These are phyloP conservation scores for Parnassius smintheus DNA, from an alignment of 2,888 invertebrate species.

Conservation along the genomic window DNA sequence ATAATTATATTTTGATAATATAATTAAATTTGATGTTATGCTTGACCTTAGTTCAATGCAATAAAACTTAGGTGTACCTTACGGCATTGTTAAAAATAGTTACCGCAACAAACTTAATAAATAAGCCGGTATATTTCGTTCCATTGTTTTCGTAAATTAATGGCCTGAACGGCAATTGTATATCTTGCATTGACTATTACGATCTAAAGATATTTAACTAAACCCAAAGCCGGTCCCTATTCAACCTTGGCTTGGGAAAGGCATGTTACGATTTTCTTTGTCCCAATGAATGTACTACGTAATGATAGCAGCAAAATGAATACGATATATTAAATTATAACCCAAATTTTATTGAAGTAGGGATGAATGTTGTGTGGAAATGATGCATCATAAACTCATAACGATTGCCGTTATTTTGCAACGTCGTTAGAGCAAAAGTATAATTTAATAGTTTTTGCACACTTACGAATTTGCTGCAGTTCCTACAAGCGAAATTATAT, in stretches of 20 bases:
- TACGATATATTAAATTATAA: slow-evolving; percentile 16
- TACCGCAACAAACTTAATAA: neutral
- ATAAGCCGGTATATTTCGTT: slow-evolving; percentile 11
- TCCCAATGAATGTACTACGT: slow-evolving; percentile 12
- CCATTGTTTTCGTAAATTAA: slow-evolving; percentile 17
- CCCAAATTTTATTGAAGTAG: slow-evolving; percentile 22
- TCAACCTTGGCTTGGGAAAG: slow-evolving; percentile 26
- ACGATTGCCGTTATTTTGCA: slow-evolving; percentile 6
- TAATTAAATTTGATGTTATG: no score
- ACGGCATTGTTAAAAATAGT: slow-evolving; percentile 1
- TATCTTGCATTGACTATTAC: slow-evolving; percentile 20
- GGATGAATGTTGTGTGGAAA: slow-evolving; percentile 15
- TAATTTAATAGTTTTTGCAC: slow-evolving; percentile 18
- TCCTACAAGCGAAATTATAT: neutral
- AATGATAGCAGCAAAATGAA: slow-evolving; percentile 5
- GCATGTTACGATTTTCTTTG: slow-evolving; percentile 21
- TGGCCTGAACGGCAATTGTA: slow-evolving; percentile 6
- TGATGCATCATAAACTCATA: neutral
- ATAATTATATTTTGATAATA: no score
- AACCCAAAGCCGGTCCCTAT: slow-evolving; percentile 15
- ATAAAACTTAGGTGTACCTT: neutral
- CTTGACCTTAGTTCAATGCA: neutral
- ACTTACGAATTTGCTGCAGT: slow-evolving; percentile 12
- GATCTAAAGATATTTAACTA: slow-evolving; percentile 20
- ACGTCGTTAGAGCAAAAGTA: slow-evolving; percentile 5